Evolutionary conservation across 1,140 invertebrate species (phyloP), one percentile per base, ranked within the genome.

Genomic region (Lepidurus packardi): DNA sequence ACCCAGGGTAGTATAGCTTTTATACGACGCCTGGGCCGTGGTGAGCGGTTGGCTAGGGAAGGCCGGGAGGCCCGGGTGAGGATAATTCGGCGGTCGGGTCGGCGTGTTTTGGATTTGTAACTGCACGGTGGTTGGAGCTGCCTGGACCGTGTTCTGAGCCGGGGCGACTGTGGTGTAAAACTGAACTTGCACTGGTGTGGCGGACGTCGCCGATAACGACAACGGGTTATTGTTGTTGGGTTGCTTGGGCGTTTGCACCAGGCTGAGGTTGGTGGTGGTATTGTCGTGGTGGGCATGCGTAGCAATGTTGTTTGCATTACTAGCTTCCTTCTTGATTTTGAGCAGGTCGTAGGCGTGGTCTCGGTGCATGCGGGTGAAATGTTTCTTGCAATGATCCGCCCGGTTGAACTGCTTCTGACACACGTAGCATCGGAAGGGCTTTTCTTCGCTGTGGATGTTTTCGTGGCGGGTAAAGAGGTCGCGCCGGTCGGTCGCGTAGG

Each of bases 381-480:
- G 94, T 82, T 97, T 97, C 84, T 97, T 97, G 34, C 96, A 94
- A 83, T 97, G 94, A 85, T 97, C 94, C n/a, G 94, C 94, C 45
- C 94, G 88, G 85, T 95, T 96, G 85, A 97, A 97, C 82, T 95
- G 92, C 84, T 95, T 95, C 82, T 92, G 90, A 84, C 94, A 97
- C 9, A 94, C 90, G 83, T 95, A 96, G 84, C 94, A 97, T 82
- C 95, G 92, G 82, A 96, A 97, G 1, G 94, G 94, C 83, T 97
- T 97, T 82, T 96, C 94, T 83, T 95, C 93, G 79, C 93, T 90
- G 82, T 98, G 96, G 79, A 98, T 98, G 83, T 97, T 96, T 86
- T 98, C 94, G 85, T 98, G 96, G 7, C 96, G 89, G 2, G 95
- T 97, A 84, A 94, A 98, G 74, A 98, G 89, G 86, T 98, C 96